Conservation (phyloP, 2,113 vertebrate genomes). For the Lycocorax pyrrhopterus region DNA sequence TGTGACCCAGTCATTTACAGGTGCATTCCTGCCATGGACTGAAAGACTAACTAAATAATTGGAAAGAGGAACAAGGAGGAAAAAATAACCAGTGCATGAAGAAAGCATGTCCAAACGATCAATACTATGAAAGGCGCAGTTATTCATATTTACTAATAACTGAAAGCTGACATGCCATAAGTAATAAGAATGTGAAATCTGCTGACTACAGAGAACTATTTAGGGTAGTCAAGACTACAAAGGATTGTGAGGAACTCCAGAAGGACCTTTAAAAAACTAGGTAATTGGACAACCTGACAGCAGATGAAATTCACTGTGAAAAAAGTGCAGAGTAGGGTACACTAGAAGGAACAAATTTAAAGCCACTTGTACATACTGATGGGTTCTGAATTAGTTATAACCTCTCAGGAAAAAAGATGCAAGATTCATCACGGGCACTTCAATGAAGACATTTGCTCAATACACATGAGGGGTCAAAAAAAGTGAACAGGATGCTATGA, state of each 20-base stretch:
- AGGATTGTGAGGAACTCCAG: conserved; percentile 47
- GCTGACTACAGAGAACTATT: conserved; percentile 55
- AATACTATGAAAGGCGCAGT: background rate
- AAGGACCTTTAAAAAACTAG: conserved; percentile 62
- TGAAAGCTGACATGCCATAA: conserved; percentile 24
- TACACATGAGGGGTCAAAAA: conserved; percentile 58
- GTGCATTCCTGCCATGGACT: background rate
- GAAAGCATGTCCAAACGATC: conserved; percentile 9
- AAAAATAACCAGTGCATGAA: background rate
- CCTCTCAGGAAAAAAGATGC: conserved; percentile 47
- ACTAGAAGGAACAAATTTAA: conserved; percentile 64
- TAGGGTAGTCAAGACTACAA: conserved; percentile 52
- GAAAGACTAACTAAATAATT: background rate
- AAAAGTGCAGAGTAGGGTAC: conserved; percentile 60
- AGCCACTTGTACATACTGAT: conserved; percentile 65
- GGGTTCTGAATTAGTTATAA: conserved; percentile 56
- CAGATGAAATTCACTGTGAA: conserved; percentile 61
- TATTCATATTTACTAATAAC: conserved; percentile 61
- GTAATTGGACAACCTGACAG: conserved; percentile 62
- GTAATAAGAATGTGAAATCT: conserved; percentile 24
- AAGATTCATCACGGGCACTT: conserved; percentile 4
- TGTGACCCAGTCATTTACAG: background rate
- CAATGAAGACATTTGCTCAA: conserved; percentile 38
- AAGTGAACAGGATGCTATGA: conserved; percentile 41
- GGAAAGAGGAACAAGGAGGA: background rate